Percentiles rank a stretch among this genome's conserved stretches.
phyloP scores from a whole-genome alignment of 2,113 vertebrate species.

The Amazona guildingii region DNA sequence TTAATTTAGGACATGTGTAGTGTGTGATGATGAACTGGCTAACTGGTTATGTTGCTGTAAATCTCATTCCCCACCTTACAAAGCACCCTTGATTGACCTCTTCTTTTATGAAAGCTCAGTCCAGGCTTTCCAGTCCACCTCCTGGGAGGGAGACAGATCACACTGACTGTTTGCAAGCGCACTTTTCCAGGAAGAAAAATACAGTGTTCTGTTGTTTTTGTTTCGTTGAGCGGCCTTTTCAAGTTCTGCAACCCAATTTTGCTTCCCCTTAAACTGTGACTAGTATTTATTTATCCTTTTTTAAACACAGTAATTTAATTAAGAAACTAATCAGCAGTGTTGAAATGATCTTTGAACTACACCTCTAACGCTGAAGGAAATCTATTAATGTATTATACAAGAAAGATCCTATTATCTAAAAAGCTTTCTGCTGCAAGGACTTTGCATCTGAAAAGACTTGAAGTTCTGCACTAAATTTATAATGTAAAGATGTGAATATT shows the following conservation, averaged over 20 bases:
- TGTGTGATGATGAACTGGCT: not conserved
- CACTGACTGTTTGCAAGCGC: fast-evolving
- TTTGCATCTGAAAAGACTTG: not conserved
- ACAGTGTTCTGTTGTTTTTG: not conserved
- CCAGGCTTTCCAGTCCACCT: not conserved
- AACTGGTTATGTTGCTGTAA: conserved; percentile 16
- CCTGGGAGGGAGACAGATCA: not conserved
- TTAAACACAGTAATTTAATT: conserved; percentile 31
- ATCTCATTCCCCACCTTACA: conserved; percentile 27
- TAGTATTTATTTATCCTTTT: not conserved
- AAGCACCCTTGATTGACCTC: conserved; percentile 8
- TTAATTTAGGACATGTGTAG: conserved; percentile 16
- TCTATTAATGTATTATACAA: not conserved
- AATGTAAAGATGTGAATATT: not conserved
- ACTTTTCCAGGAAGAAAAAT: not conserved
- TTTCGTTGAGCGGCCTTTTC: conserved; percentile 34
- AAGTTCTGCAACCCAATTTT: not conserved
- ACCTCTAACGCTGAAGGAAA: not conserved
- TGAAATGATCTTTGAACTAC: conserved; percentile 44
- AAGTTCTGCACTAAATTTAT: not conserved
- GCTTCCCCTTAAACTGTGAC: not conserved
- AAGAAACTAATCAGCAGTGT: conserved; percentile 18
- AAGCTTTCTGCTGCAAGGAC: conserved; percentile 1
- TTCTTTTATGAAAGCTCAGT: not conserved
- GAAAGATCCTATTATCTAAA: conserved; percentile 4